A percentile compares a stretch with the other conserved stretches of the same genome.
phyloP scores from a whole-genome alignment of 2,113 vertebrate genomes.

The Aegithalos caudatus region DNA sequence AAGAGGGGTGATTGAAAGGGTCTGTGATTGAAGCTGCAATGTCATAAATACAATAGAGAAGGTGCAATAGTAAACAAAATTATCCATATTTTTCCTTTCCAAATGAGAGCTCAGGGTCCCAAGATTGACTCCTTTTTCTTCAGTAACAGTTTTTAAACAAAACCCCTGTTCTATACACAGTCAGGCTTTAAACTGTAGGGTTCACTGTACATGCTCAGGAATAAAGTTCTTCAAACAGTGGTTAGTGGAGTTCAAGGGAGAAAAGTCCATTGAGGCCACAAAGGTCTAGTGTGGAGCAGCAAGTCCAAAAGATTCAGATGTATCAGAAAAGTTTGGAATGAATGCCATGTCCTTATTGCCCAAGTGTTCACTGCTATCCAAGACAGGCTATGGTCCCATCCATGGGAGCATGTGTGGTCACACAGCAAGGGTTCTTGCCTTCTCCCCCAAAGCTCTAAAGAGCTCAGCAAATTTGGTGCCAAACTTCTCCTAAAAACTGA shows the following conservation, averaged over 20 bases:
- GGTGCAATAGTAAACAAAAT: background rate
- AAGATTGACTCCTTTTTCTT: background rate
- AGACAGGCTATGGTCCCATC: background rate
- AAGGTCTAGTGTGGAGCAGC: background rate
- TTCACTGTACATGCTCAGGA: background rate
- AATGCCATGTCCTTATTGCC: background rate
- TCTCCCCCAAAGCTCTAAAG: background rate
- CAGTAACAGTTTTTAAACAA: background rate
- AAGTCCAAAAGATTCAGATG: background rate
- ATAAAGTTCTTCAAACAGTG: background rate
- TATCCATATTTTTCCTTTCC: background rate
- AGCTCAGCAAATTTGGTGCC: background rate
- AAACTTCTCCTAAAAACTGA: background rate
- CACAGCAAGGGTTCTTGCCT: background rate
- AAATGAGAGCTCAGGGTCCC: background rate
- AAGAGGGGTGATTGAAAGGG: background rate
- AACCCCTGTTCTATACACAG: background rate
- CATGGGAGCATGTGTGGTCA: fast-evolving
- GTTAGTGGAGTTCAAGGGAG: background rate
- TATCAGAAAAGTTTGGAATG: background rate
- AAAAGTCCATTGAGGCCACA: background rate
- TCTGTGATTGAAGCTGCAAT: background rate
- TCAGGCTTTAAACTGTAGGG: background rate
- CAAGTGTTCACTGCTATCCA: background rate
- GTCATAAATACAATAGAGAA: background rate